Evolutionary conservation across 2,888 invertebrate species (phyloP).

Genomic region (Venustoraphidia nigricollis): DNA sequence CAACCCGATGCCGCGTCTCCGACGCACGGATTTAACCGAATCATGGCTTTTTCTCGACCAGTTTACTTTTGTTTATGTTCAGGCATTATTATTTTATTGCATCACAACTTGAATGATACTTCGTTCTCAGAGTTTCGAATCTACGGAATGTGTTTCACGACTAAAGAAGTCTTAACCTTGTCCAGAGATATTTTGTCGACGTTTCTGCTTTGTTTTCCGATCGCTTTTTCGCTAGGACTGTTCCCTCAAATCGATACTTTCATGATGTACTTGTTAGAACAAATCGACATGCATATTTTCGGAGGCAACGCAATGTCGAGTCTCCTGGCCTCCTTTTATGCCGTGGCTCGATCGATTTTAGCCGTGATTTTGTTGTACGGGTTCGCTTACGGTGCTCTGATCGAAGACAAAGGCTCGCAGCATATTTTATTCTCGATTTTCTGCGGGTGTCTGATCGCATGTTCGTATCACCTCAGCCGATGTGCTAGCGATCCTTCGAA

Average conservation of each 20-base stretch:
- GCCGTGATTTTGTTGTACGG: slow-evolving; percentile 72
- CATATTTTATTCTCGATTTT: slow-evolving; percentile 91
- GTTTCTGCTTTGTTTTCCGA: slow-evolving; percentile 78
- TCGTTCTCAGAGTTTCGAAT: slow-evolving; percentile 24
- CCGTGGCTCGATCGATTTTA: slow-evolving; percentile 62
- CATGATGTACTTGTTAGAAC: slow-evolving; percentile 90
- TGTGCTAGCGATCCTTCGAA: slow-evolving; percentile 83
- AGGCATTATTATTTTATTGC: slow-evolving; percentile 23
- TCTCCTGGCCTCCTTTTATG: slow-evolving; percentile 68
- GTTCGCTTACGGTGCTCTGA: slow-evolving; percentile 73
- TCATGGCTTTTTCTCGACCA: slow-evolving; percentile 85
- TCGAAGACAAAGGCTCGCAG: slow-evolving; percentile 71
- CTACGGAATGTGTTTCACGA: slow-evolving; percentile 33
- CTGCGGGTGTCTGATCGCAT: slow-evolving; percentile 73
- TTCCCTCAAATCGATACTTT: slow-evolving; percentile 97
- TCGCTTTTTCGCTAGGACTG: slow-evolving; percentile 87
- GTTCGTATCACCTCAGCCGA: slow-evolving; percentile 85
- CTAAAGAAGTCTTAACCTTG: slow-evolving; percentile 44
- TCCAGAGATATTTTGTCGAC: slow-evolving; percentile 61
- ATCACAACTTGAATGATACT: slow-evolving; percentile 18
- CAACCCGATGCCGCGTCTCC: slow-evolving; percentile 98
- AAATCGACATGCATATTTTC: slow-evolving; percentile 80
- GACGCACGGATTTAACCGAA: slow-evolving; percentile 92
- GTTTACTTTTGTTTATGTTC: slow-evolving; percentile 83
- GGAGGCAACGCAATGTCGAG: slow-evolving; percentile 81